A percentile compares a stretch with the other conserved stretches of the same genome.
phyloP scores from a whole-genome alignment of 1,140 invertebrate genomes.

The Bombus huntii region DNA sequence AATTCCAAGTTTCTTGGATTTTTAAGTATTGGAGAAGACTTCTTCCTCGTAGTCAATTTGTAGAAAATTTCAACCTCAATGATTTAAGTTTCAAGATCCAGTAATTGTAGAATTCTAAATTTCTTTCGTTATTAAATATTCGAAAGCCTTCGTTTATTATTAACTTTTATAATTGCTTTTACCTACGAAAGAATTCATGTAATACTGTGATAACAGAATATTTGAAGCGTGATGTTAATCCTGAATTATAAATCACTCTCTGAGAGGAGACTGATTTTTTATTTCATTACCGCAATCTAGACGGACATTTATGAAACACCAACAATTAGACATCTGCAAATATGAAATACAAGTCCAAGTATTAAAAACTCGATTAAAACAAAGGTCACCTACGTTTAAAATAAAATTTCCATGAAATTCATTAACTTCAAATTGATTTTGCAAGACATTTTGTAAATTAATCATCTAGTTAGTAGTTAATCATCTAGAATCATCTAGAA shows the following conservation, averaged over 20 bases:
- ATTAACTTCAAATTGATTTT: background rate
- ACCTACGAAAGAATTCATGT: background rate
- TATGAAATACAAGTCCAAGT: too few species aligned
- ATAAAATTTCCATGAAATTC: background rate
- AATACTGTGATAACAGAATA: background rate
- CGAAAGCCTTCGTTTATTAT: background rate
- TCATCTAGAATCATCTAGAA: background rate
- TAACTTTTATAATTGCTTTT: background rate
- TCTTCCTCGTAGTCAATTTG: background rate
- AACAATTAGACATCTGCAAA: too few species aligned
- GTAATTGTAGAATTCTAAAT: background rate
- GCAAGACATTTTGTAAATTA: background rate
- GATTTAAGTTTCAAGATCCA: too few species aligned
- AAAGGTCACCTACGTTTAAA: background rate
- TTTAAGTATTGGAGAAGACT: background rate
- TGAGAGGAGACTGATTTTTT: too few species aligned
- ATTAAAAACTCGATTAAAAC: too few species aligned
- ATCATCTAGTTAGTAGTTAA: too few species aligned
- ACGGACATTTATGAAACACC: too few species aligned
- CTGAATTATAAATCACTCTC: too few species aligned
- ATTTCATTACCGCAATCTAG: too few species aligned
- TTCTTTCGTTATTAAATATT: background rate
- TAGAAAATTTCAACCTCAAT: too few species aligned
- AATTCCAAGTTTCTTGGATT: background rate
- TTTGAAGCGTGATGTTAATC: too few species aligned